phyloP scores from a whole-genome alignment of 1,140 invertebrate species.

The Macrobrachium rosenbergii region DNA sequence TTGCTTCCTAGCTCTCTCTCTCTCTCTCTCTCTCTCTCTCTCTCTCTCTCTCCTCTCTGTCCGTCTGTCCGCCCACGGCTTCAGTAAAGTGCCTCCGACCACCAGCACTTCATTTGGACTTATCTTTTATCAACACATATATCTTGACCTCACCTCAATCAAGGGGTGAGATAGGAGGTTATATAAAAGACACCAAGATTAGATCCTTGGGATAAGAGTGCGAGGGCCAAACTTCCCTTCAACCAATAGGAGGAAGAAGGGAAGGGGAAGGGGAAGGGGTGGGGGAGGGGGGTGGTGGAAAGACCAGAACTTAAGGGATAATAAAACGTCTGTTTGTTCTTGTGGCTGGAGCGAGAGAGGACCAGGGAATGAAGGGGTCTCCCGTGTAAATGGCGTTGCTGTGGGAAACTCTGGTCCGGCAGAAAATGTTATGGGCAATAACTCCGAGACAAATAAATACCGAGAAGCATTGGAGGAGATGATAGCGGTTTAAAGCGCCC shows the following conservation, averaged over 20 bases:
- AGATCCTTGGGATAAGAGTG: neutral
- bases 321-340: no score
- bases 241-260: neutral
- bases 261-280: neutral
- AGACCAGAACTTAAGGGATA: neutral
- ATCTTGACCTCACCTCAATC: constrained; percentile 9
- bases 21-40: neutral
- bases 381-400: no score
- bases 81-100: neutral
- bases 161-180: no score
- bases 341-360: no score
- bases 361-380: no score
- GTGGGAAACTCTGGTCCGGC: no score
- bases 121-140: neutral
- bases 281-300: neutral
- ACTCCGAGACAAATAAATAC: no score
- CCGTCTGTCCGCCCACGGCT: neutral
- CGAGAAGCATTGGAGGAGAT: no score
- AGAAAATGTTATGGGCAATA: no score
- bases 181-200: neutral
- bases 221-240: neutral
- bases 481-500: no score
- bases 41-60: neutral
- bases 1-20: neutral
- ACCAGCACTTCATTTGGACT: neutral